Percentiles rank a stretch among this genome's conserved stretches.
These are phyloP conservation scores for Muricea muricata DNA, from an alignment of 92 coral and sea anemone genomes.

Conservation along the genomic window DNA sequence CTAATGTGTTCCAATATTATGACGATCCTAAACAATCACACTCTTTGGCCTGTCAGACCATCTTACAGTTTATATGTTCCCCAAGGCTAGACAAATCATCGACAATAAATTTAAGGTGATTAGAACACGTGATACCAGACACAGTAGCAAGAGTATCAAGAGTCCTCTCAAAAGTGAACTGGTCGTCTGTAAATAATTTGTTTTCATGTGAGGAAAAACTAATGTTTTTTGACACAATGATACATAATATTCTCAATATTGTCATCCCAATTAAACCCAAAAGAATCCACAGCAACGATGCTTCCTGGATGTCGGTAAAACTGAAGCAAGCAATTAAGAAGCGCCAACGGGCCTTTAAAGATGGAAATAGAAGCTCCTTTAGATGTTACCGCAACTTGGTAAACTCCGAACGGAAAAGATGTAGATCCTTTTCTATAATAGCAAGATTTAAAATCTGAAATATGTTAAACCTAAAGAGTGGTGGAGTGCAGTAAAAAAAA, in stretches of 20 bases:
- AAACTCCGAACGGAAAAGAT: slow-evolving; percentile 24
- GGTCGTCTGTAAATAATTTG: not conserved
- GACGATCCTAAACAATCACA: slow-evolving; percentile 13
- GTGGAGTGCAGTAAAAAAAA: slow-evolving; percentile 18
- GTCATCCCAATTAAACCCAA: slow-evolving; percentile 13
- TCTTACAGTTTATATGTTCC: slow-evolving; percentile 16
- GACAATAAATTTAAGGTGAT: not conserved
- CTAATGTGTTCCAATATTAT: slow-evolving; percentile 30
- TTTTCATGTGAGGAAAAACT: not conserved
- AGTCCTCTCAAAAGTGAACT: not conserved
- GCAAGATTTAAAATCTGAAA: slow-evolving; percentile 7
- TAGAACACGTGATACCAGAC: not conserved
- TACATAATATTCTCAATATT: not conserved
- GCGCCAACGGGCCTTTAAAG: slow-evolving; percentile 17
- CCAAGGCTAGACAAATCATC: not conserved
- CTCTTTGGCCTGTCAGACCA: slow-evolving; percentile 55
- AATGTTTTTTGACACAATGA: not conserved
- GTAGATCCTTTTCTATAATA: not conserved
- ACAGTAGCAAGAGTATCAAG: slow-evolving; percentile 3
- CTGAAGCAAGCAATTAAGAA: not conserved
- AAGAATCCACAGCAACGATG: slow-evolving; percentile 14
- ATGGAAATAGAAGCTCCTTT: slow-evolving; percentile 6
- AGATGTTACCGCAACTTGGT: slow-evolving; percentile 16
- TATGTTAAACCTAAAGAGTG: slow-evolving; percentile 22
- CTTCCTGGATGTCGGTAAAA: slow-evolving; percentile 20